phyloP scores from a whole-genome alignment of 2,113 vertebrate genomes.

The Entosphenus tridentatus region DNA sequence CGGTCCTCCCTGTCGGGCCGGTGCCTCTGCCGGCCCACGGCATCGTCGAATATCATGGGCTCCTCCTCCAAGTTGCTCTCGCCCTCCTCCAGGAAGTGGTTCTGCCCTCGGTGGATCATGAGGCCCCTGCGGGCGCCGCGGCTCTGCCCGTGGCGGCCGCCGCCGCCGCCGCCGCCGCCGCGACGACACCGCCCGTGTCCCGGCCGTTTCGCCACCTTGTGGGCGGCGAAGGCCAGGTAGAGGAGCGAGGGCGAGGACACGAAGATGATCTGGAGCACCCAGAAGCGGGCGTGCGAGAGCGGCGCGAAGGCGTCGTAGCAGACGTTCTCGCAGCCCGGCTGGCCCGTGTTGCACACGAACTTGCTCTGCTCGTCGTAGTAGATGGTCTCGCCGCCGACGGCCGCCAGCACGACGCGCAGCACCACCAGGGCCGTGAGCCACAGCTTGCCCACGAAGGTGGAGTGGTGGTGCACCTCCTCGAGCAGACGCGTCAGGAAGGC shows the following conservation, averaged over 20 bases:
- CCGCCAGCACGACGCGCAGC: constrained; percentile 86
- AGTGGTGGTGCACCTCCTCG: constrained; percentile 99
- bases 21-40: no score
- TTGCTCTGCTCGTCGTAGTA: constrained; percentile 97
- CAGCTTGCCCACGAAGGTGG: constrained; percentile 95
- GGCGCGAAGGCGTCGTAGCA: constrained; percentile 91
- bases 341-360: constrained; percentile 88
- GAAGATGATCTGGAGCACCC: constrained; percentile 94
- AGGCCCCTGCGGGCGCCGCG: constrained; percentile 32
- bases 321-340: constrained; percentile 87
- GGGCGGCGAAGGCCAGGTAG: constrained; percentile 75
- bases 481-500: constrained; percentile 93
- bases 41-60: constrained; percentile 84
- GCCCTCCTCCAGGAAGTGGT: constrained; percentile 46
- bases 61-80: constrained; percentile 81
- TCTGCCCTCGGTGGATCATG: constrained; percentile 46
- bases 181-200: constrained; percentile 21
- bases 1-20: no score
- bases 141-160: constrained; percentile 27
- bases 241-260: constrained; percentile 73
- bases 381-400: constrained; percentile 87
- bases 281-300: constrained; percentile 78
- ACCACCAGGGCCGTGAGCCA: constrained; percentile 87
- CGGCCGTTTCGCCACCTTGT: constrained; percentile 66
- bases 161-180: constrained; percentile 19